phyloP scores from a whole-genome alignment of 2,888 invertebrate genomes.

The Euphydryas editha region DNA sequence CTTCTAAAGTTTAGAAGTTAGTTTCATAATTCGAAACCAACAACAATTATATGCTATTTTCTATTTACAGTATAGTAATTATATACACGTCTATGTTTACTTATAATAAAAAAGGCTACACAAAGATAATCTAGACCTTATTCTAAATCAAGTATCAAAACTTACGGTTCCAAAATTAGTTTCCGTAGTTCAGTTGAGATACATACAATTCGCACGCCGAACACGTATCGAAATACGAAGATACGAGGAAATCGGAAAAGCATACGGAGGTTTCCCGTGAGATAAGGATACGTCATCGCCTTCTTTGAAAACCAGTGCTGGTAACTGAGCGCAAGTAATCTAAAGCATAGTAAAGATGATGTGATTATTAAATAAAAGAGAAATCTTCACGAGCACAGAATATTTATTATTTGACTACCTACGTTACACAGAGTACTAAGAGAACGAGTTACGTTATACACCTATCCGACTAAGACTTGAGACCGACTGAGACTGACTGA shows the following conservation, averaged over 20 bases:
- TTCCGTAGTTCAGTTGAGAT: conserved; percentile 16
- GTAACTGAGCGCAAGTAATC: conserved; percentile 12
- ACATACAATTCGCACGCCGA: conserved; percentile 27
- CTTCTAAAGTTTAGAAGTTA: too few relatives aligned
- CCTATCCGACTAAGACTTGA: too few relatives aligned
- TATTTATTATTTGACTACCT: too few relatives aligned
- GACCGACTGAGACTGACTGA: too few relatives aligned
- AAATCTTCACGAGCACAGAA: too few relatives aligned
- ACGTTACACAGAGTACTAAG: too few relatives aligned
- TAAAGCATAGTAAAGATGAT: conserved; percentile 5
- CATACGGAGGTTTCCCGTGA: conserved; percentile 33
- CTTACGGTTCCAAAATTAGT: conserved; percentile 11
- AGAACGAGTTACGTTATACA: too few relatives aligned
- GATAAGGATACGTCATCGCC: conserved; percentile 39
- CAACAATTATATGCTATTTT: too few relatives aligned
- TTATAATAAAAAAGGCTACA: background rate
- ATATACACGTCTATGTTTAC: background rate
- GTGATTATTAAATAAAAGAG: too few relatives aligned
- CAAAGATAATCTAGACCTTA: background rate
- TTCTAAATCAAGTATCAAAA: conserved; percentile 4
- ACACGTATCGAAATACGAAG: conserved; percentile 32
- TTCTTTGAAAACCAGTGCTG: conserved; percentile 27
- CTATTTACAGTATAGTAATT: too few relatives aligned
- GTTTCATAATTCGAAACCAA: too few relatives aligned
- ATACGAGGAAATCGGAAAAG: conserved; percentile 36